phyloP scores from a whole-genome alignment of 2,797 vertebrate species.

The Alcedo atthis region DNA sequence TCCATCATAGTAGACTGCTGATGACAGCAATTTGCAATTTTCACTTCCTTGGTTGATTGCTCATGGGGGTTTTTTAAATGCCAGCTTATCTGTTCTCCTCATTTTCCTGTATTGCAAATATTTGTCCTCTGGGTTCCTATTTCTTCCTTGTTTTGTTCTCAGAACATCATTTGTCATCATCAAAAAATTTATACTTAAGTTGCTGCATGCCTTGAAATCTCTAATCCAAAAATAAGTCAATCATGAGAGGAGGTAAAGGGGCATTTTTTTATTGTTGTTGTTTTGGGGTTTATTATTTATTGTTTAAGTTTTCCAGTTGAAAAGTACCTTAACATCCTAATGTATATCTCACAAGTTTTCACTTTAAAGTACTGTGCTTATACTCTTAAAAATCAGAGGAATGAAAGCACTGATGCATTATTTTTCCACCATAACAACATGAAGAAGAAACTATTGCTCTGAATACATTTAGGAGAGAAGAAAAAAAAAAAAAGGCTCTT shows the following conservation, averaged over 20 bases:
- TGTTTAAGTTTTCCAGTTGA: background rate
- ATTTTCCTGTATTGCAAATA: background rate
- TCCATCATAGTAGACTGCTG: background rate
- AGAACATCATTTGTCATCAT: background rate
- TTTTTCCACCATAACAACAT: conserved; percentile 3
- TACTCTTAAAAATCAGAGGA: background rate
- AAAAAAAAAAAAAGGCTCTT: background rate
- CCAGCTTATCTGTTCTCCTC: background rate
- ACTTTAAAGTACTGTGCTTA: background rate
- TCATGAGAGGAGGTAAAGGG: background rate
- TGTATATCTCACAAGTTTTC: background rate
- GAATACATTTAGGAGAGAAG: background rate
- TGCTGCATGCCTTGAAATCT: background rate
- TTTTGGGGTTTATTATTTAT: background rate
- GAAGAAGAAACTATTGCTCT: background rate
- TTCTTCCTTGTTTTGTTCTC: background rate
- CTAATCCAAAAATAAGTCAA: background rate
- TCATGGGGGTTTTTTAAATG: background rate
- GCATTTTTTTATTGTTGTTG: background rate
- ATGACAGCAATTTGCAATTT: background rate
- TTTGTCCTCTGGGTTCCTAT: background rate
- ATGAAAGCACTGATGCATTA: background rate
- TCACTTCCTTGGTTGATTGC: background rate
- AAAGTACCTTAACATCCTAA: background rate
- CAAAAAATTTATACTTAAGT: background rate